Evolutionary conservation across 2,888 invertebrate genomes (phyloP), one percentile per base, ranked within the genome.

Genomic region (Coelogynopora nodosa): DNA sequence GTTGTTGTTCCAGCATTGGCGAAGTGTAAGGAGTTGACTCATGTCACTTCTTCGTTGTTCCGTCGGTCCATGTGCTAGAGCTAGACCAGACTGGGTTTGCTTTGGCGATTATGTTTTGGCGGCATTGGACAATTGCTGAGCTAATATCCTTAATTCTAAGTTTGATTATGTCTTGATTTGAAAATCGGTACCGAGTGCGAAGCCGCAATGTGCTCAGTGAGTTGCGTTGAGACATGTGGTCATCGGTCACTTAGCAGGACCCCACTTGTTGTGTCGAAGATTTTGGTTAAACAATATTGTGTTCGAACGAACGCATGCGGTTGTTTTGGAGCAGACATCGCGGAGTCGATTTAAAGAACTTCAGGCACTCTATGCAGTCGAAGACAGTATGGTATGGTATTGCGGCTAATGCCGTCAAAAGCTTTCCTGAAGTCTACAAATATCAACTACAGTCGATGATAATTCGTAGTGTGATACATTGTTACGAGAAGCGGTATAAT

Each of bases 1-100:
- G 27, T 74, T 49, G 49, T 49, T 74, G 74, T 74, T 74, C 18
- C 74, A 74, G 23, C 74, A 74, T 74, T 74, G 74, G 27, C 23
- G 74, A 74, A 74, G 74, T 74, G 74, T 74, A 26, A 74, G 74
- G 23, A 74, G 74, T 74, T 74, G 74, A 26, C 74, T 74, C 74
- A 74, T 74, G 18, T 26, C 27, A 74, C 74, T 13, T 74, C 18
- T n/a, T 5, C 23, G 23, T 74, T n/a, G 74, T 26, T 13, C 74
- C 74, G n/a, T n/a, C n/a, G n/a, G n/a, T n/a, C n/a, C n/a, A n/a
- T n/a, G n/a, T n/a, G n/a, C 18, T 13, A 13, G 23, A 74, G 74
- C 74, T 13, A 74, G 10, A 2, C 5, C 23, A 74, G 74, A 74
- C 5, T 74, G 74, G 74, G 5, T 74, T 74, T 74, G 74, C 74